phyloP scores from a whole-genome alignment of 2,888 invertebrate species.

The Conchocele bisecta region DNA sequence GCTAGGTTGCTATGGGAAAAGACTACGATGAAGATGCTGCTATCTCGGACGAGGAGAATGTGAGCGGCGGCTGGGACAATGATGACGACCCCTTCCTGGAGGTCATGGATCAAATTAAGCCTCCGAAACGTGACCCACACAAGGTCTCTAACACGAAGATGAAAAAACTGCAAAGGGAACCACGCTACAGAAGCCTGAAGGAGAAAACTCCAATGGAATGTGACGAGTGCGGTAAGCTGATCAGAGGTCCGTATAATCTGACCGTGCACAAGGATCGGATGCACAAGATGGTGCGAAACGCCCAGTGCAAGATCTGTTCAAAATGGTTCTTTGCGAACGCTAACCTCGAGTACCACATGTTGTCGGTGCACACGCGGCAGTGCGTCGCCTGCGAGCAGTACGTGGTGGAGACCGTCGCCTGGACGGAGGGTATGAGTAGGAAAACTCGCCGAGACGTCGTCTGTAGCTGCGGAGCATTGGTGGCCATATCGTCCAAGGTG shows the following conservation, averaged over 20 bases:
- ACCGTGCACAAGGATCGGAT: constrained; percentile 43
- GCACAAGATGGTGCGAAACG: constrained; percentile 39
- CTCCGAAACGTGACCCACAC: too few species aligned
- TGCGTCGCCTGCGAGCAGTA: constrained; percentile 52
- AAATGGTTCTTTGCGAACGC: constrained; percentile 47
- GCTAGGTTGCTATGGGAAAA: too few species aligned
- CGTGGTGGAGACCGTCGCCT: constrained; percentile 54
- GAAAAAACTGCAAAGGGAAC: too few species aligned
- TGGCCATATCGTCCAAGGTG: constrained; percentile 45
- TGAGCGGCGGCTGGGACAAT: too few species aligned
- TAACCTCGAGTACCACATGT: constrained; percentile 48
- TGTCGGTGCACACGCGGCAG: constrained; percentile 51
- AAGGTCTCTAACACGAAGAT: too few species aligned
- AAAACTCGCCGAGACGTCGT: constrained; percentile 47
- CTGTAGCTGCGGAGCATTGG: constrained; percentile 50
- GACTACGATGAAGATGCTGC: too few species aligned
- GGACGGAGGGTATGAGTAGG: constrained; percentile 45
- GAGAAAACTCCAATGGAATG: constrained; percentile 48
- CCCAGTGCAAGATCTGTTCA: constrained; percentile 42
- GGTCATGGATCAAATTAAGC: too few species aligned
- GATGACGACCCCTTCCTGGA: too few species aligned
- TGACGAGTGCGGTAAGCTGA: constrained; percentile 43
- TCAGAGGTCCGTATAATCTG: constrained; percentile 45
- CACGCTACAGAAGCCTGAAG: too few species aligned
- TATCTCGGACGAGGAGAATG: too few species aligned